Evolutionary conservation across 2,797 vertebrate species (phyloP), one percentile per base, ranked within the genome.

Genomic region (Brachyrhaphis roseni): DNA sequence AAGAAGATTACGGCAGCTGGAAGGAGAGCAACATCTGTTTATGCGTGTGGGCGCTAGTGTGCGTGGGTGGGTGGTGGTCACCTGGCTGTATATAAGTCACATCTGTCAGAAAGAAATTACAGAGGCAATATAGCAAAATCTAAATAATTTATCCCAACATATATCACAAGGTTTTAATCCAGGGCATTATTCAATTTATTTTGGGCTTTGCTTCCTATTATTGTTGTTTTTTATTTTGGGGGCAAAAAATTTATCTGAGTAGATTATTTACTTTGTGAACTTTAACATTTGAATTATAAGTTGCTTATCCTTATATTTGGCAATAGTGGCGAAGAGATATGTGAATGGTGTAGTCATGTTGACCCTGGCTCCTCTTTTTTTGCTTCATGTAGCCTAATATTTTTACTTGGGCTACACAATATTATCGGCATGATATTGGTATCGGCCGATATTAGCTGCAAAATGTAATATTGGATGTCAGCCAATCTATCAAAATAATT

Each of bases 1-100:
- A 91, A 91, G 78, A 84, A 89, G 92, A 94, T 94, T 94, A 93
- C 36, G 10, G 80, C 46, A 59, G 87, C 87, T 84, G 86, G 86
- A 82, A 83, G 86, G 79, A 84, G 53, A 84, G 79, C 66, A 72
- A 84, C 83, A 89, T 74, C 82, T 84, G 84, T 90, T 81, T 81
- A 18, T 86, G 81, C 51, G 66, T 64, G 59, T 4, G 55, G 20
- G 78, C 23, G 28, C 26, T 68, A 11, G 64, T 68, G 64, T 51
- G 75, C 31, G 78, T 74, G 76, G 23, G 62, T 47, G 77, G 46
- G 53, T 8, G 79, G 5, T 26, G 74, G 82, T 90, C 81, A 91
- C 87, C 85, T 87, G 82, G 51, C 51, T 84, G 41, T 77, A 20
- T 82, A 85, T 79, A 75, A 86, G 83, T 82, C 89, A 88, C 90